A percentile compares a stretch with the other conserved stretches of the same genome.
phyloP scores from a whole-genome alignment of 2,797 vertebrate species.

The Myiotriccus ornatus region DNA sequence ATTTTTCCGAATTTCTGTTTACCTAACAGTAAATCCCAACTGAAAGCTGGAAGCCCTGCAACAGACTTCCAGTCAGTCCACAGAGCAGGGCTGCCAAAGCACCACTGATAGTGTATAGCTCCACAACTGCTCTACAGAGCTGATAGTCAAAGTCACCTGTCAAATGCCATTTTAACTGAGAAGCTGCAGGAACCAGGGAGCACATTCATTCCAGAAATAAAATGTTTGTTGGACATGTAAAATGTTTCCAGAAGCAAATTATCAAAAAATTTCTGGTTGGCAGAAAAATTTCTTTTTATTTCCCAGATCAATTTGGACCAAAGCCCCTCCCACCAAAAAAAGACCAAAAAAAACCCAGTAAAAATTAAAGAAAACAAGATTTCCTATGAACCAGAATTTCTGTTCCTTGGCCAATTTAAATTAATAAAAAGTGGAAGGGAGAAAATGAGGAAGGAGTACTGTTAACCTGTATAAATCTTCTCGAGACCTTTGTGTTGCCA shows the following conservation, averaged over 20 bases:
- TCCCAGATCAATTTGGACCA: background rate
- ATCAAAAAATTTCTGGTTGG: background rate
- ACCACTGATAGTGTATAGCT: background rate
- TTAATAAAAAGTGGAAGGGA: background rate
- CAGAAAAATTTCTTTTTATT: background rate
- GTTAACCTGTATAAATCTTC: background rate
- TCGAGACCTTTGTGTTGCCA: background rate
- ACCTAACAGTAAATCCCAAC: background rate
- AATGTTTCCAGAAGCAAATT: background rate
- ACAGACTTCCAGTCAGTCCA: slow-evolving; percentile 1
- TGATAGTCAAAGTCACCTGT: slow-evolving; percentile 18
- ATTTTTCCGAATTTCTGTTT: background rate
- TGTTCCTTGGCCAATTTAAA: background rate
- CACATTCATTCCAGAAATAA: background rate
- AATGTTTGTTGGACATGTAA: background rate
- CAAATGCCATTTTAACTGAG: slow-evolving; percentile 33
- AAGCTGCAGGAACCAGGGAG: slow-evolving; percentile 11
- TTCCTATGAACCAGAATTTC: background rate
- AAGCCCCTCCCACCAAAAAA: background rate
- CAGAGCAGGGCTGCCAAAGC: background rate
- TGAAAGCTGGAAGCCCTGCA: background rate
- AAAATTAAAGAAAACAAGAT: background rate
- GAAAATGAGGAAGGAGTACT: background rate
- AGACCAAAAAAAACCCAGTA: background rate
- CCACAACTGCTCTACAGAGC: background rate